These are phyloP conservation scores for Macropus fuliginosus DNA, from an alignment of 2,797 vertebrate species.

Conservation along the genomic window DNA sequence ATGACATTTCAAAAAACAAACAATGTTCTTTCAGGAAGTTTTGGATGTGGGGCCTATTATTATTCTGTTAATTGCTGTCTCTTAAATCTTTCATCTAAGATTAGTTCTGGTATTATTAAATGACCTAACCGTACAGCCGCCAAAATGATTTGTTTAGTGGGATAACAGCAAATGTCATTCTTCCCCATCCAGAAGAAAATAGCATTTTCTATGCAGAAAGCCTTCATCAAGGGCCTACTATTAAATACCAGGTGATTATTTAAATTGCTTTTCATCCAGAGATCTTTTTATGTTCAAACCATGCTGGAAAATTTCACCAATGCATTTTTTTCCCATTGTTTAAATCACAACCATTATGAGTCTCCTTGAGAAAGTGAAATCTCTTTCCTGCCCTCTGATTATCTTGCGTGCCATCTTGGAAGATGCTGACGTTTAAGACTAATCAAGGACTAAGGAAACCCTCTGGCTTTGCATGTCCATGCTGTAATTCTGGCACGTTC, in stretches of 20 bases:
- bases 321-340: not conserved
- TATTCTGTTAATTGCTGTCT: not conserved
- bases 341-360: not conserved
- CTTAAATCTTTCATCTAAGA: constrained; percentile 1
- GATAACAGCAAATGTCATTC: not conserved
- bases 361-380: not conserved
- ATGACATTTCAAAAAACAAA: not conserved
- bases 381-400: not conserved
- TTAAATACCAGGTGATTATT: not conserved
- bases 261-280: not conserved
- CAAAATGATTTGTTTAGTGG: not conserved
- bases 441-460: not conserved
- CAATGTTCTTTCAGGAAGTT: not conserved
- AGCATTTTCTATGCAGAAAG: not conserved
- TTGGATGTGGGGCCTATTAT: not conserved
- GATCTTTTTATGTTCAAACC: not conserved
- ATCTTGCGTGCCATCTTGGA: not conserved
- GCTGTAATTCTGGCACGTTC: not conserved
- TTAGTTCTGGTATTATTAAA: not conserved
- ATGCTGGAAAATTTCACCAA: not conserved
- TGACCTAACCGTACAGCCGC: not conserved
- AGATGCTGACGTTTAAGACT: not conserved
- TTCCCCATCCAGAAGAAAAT: not conserved
- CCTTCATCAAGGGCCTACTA: not conserved
- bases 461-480: not conserved